A percentile compares a stretch with the other conserved stretches of the same genome.
Evolutionary conservation across 2,113 vertebrate genomes (phyloP).

Genomic region (Morphnarchus princeps): DNA sequence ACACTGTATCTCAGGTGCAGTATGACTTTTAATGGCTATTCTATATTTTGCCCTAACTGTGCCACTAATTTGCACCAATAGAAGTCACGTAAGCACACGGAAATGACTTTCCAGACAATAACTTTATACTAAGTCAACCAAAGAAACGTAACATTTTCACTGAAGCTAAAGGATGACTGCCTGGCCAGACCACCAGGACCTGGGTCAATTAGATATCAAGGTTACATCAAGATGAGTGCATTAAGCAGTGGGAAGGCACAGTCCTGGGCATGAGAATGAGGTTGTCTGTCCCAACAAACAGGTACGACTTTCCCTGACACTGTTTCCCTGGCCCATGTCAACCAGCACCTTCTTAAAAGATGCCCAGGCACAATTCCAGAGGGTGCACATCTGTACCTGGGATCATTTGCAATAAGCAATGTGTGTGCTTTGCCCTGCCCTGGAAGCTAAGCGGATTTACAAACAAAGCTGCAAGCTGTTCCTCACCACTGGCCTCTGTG

Average conservation of each 20-base stretch:
- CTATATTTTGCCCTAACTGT: neutral
- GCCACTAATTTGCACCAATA: neutral
- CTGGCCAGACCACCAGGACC: neutral
- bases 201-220: neutral
- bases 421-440: neutral
- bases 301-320: neutral
- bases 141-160: neutral
- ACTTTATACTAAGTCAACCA: neutral
- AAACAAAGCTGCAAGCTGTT: neutral
- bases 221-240: neutral
- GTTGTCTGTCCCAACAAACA: neutral
- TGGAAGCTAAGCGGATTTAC: neutral
- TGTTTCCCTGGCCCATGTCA: neutral
- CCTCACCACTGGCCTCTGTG: neutral
- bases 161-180: neutral
- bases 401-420: neutral
- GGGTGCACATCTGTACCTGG: neutral
- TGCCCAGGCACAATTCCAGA: neutral
- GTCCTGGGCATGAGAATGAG: neutral
- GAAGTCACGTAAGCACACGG: rapidly evolving
- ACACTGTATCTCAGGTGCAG: neutral
- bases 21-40: neutral
- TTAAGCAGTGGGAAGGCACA: neutral
- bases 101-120: neutral
- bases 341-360: neutral